Evolutionary conservation across 1,140 invertebrate species (phyloP), one percentile per base, ranked within the genome.

Genomic region (Lepidotrigona ventralis): DNA sequence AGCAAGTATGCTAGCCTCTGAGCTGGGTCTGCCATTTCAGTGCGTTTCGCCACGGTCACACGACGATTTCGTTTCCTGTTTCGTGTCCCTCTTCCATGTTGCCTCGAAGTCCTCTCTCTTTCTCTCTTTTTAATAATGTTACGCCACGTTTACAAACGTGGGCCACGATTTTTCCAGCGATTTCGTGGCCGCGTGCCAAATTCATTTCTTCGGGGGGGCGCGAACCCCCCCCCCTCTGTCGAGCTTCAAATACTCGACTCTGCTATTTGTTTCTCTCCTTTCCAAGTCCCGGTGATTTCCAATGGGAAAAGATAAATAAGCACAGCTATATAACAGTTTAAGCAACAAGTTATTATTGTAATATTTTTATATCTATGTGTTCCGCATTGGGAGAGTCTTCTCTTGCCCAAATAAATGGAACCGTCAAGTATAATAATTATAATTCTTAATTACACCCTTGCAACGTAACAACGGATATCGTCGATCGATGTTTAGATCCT

Each of bases 71-170:
- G 83, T 86, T 87, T 81, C 80, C 63, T 56, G 76, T 86, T 78
- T 71, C 60, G 71, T 51, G 29, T 33, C 79, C 53, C 39, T 56
- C 46, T 78, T 63, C n/a, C n/a, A n/a, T n/a, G n/a, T n/a, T n/a
- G n/a, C n/a, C n/a, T n/a, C 23, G 70, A 60, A 66, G 78, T 69
- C 58, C 63, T 71, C 26, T 84, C 72, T 77, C 71, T 19, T 72
- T 58, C 63, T 46, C 63, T 58, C 51, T 60, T 81, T 82, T 86
- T 87, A 88, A 88, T 83, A 79, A 85, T 76, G 87, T 85, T 79
- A 85, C 66, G 83, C 39, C 39, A 39, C 79, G 85, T 17, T 51
- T 33, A 39, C 21, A 70, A 70, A 46, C 69, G 69, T 39, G 69
- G 14, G 39, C 23, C 64, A 29, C 64, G 64, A 15, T 66, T 66